These are phyloP conservation scores for Micrasema longulum DNA, from an alignment of 1,140 invertebrate species.

Conservation along the genomic window DNA sequence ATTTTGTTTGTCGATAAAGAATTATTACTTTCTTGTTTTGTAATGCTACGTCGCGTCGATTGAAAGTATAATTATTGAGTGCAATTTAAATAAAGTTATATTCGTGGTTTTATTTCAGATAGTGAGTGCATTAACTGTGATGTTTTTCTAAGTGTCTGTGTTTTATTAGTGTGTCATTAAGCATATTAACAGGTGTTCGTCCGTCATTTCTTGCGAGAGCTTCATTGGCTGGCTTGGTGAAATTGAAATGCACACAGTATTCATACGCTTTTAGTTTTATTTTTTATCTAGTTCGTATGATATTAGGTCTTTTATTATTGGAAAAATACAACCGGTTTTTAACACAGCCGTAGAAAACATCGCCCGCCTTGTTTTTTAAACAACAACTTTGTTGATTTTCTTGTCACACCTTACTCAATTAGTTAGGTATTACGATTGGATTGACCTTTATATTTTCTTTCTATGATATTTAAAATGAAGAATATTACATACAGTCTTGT, in stretches of 20 bases:
- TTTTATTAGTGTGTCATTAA: neutral
- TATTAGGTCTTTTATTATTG: neutral
- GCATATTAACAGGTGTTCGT: constrained; percentile 9
- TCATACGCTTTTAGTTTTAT: neutral
- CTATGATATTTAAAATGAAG: too few species aligned
- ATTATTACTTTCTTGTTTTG: constrained; percentile 17
- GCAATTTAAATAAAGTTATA: too few species aligned
- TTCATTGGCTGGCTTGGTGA: neutral
- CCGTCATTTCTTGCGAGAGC: neutral
- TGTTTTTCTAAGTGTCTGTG: neutral
- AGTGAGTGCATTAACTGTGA: too few species aligned
- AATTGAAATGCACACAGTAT: neutral
- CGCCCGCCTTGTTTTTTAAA: neutral
- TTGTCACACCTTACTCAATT: constrained; percentile 7
- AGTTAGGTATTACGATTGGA: too few species aligned
- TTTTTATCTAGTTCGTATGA: too few species aligned
- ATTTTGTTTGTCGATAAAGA: neutral
- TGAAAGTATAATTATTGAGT: constrained; percentile 1
- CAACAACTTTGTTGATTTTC: constrained; percentile 5
- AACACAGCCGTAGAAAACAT: neutral
- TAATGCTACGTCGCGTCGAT: constrained; percentile 1
- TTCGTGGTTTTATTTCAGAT: too few species aligned
- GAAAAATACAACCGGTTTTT: neutral
- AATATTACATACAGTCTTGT: too few species aligned
- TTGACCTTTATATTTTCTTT: too few species aligned